Base-by-base conservation (phyloP, 2,797 vertebrate species). In the Anabacerthia variegaticeps region DNA sequence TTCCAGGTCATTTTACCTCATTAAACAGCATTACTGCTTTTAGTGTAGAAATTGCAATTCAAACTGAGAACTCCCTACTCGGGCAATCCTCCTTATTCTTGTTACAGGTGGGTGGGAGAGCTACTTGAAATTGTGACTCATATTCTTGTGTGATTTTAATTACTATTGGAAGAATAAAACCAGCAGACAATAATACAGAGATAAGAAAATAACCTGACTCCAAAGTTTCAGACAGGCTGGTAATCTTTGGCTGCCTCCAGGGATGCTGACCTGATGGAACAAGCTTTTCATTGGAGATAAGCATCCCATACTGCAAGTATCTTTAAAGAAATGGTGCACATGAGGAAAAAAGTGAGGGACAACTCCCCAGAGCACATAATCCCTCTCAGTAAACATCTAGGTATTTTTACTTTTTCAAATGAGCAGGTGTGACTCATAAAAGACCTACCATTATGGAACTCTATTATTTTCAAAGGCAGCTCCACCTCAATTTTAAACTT, bases 141-240 rank as follows among this genome's bases (percentile, higher is more conserved):
- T 51, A 56, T 73, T 56, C 52, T 51, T 78, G 58, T 66, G 66
- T 69, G 68, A 3, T 52, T 92, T 92, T 93, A 94, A 84, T 88
- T 95, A 77, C 93, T 80, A 58, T 34, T 76, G 69, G 67, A 79
- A 73, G 74, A 94, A 72, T 86, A 73, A 92, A 95, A 68, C 23
- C 55, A 10, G 46, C 62, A 88, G 79, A 82, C 59, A 73, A 48
- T 34, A 78, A 61, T 44, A 37, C 19, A 73, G 52, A 95, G 92
- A 92, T 94, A 96, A 96, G 36, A 84, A 77, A 93, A 81, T n/a
- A 84, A 80, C 54, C 84, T 80, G 81, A 85, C 75, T 96, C 66
- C 68, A 44, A n/a, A 82, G 49, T 89, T 91, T 88, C 84, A 89
- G 95, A 67, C 79, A 72, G 73, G 36, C 46, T 56, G 52, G 65